Conservation (phyloP, 2,797 vertebrate genomes). For the Sebastes steindachneri region DNA sequence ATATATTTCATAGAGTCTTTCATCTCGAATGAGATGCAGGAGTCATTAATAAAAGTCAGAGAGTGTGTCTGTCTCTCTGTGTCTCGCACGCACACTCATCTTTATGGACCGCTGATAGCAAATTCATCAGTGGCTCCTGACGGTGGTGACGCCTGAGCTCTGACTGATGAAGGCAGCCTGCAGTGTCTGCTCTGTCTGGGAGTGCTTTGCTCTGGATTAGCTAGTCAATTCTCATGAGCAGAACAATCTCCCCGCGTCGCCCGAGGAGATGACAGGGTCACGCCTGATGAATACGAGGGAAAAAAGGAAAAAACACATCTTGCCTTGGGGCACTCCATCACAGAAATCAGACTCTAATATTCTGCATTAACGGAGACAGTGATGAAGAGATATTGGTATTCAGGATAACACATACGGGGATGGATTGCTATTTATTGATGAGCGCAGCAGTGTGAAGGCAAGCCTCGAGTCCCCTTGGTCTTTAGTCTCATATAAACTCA, state of each 20-base stretch:
- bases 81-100: constrained; percentile 17
- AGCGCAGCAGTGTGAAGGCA: constrained; percentile 2
- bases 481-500: constrained; percentile 23
- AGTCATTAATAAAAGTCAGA: constrained; percentile 62
- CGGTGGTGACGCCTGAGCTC: constrained; percentile 40
- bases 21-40: constrained; percentile 28
- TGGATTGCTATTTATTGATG: constrained; percentile 51
- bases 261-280: constrained; percentile 66
- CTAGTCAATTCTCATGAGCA: constrained; percentile 71
- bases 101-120: constrained; percentile 62
- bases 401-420: constrained; percentile 3
- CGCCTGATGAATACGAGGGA: constrained; percentile 44
- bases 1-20: constrained; percentile 25
- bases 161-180: constrained; percentile 69
- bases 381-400: constrained; percentile 52
- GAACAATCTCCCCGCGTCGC: constrained; percentile 65
- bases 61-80: constrained; percentile 2
- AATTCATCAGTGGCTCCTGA: constrained; percentile 68
- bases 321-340: constrained; percentile 56
- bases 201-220: constrained; percentile 69
- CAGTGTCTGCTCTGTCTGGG: constrained; percentile 50
- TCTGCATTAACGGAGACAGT: constrained; percentile 47
- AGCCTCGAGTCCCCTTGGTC: not conserved
- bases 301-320: constrained; percentile 15
- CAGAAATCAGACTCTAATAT: constrained; percentile 54